Base-by-base conservation (phyloP, 30 jellyfish, hydroid and myxozoan species). In the Pelagia noctiluca region DNA sequence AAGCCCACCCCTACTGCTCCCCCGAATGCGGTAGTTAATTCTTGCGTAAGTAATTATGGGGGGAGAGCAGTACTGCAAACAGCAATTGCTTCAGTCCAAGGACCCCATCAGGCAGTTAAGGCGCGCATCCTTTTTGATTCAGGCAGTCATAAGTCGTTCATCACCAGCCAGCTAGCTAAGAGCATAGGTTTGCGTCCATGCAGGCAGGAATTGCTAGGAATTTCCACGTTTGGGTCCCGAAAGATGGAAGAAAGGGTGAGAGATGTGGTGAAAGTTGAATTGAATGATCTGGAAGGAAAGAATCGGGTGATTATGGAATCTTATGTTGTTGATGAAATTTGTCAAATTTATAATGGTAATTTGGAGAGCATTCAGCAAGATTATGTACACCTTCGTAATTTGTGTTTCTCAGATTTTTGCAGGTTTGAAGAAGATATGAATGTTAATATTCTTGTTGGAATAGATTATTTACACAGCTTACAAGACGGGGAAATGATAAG, bases 1-100 rank as follows among this genome's bases (percentile, higher is more conserved):
- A 71, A n/a, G 83, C 8, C 3, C 19, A 5, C 30, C 28, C 61
- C 54, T 7, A 25, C 71, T 29, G 71, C 75, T 54, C 35, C 25
- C 60, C 63, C 31, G 42, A n/a, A 33, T 35, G 82, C 57, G 5
- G 63, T 35, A 28, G 52, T 83, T 35, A 64, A 83, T 25, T 63
- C 90, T 28, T 80, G 90, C 64, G 22, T 80, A 65, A 75, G 75
- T 29, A 47, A 57, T 5, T 31, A 31, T 49, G 90, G 90, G 81
- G 69, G 83, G 65, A 49, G 84, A 50, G 90, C 84, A 12, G 73
- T 66, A n/a, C 47, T 80, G 90, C 90, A 80, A 70, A 80, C 90
- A 13, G 90, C 90, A 2, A 60, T 46, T 30, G 75, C 66, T 25
- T 34, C 42, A 25, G 90, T 49, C 21, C 47, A 49, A 18, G 90